Base-by-base conservation (phyloP, 2,797 vertebrate species). In the Ctenopoma multispine region DNA sequence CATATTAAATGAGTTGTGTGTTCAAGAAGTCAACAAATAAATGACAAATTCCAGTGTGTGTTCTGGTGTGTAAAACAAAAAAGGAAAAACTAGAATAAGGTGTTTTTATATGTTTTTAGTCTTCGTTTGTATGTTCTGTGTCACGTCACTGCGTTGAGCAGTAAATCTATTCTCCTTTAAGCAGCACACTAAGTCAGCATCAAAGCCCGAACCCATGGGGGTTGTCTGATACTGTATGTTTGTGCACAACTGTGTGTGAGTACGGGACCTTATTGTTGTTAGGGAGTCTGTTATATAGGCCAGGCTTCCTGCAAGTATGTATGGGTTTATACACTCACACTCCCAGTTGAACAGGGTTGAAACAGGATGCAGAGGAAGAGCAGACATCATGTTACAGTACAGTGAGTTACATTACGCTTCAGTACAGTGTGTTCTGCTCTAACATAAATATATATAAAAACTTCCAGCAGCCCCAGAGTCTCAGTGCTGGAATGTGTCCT, bases 381-480 rank as follows among this genome's bases (percentile, higher is more conserved):
- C 62, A 62, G 41, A 44, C 43, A 31, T 15, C 12, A 15, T 38
- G 4, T 27, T 6, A 23, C 62, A 41, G 65, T 46, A 18, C 72
- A 41, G 61, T 38, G 0, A 1, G 34, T 46, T 70, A 64, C 70
- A 69, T 63, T n/a, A 18, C 23, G 56, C 36, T 47, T 47, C 59
- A 24, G 70, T 31, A 77, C 76, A 72, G 63, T 17, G 8, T 60
- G 64, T 79, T 69, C 72, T 75, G 57, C n/a, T n/a, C n/a, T n/a
- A n/a, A n/a, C n/a, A n/a, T n/a, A n/a, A n/a, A n/a, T n/a, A n/a
- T n/a, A n/a, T n/a, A n/a, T n/a, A n/a, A 29, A 41, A 41, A 41
- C 40, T 41, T 14, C 40, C 40, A 41, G 12, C 40, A 41, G 40
- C 63, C 38, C 23, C 38, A 20, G 43, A 8, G 60, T 36, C 63